phyloP scores from a whole-genome alignment of 1,140 invertebrate genomes.

The Drosophila pruinosa region DNA sequence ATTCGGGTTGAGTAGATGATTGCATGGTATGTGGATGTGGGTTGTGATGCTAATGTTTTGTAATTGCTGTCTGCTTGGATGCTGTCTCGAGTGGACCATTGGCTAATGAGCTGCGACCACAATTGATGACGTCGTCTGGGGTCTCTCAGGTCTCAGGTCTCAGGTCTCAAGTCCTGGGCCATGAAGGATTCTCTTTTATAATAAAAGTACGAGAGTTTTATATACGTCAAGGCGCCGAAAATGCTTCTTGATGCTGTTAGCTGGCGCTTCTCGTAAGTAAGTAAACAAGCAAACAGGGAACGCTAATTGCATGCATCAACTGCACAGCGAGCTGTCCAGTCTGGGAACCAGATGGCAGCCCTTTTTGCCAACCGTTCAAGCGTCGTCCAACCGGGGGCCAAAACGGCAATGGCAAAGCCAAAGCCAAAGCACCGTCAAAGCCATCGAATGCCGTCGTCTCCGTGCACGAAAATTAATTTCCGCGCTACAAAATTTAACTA shows the following conservation, averaged over 20 bases:
- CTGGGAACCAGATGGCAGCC: slow-evolving; percentile 29
- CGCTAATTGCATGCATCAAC: slow-evolving; percentile 45
- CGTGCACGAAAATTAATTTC: slow-evolving; percentile 46
- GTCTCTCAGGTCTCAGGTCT: neutral
- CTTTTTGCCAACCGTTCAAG: neutral
- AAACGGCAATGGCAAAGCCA: neutral
- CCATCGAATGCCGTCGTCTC: slow-evolving; percentile 18
- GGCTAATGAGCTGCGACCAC: slow-evolving; percentile 23
- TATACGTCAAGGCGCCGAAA: slow-evolving; percentile 7
- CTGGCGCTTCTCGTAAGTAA: neutral
- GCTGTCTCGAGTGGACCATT: slow-evolving; percentile 11
- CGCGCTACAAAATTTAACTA: slow-evolving; percentile 36
- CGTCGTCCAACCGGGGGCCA: neutral
- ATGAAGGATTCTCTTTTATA: slow-evolving; percentile 13
- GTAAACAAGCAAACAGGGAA: slow-evolving; percentile 26
- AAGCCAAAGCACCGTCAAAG: neutral
- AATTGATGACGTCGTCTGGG: slow-evolving; percentile 4
- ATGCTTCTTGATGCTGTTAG: slow-evolving; percentile 2
- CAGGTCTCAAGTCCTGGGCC: neutral
- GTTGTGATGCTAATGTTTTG: slow-evolving; percentile 8
- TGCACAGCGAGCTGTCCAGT: slow-evolving; percentile 25
- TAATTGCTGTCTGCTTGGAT: slow-evolving; percentile 31
- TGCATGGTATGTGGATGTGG: neutral
- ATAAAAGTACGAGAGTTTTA: neutral
- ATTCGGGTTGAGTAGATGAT: neutral